Evolutionary conservation across 2,888 invertebrate species (phyloP).

Genomic region (Allophyes oxyacanthae): DNA sequence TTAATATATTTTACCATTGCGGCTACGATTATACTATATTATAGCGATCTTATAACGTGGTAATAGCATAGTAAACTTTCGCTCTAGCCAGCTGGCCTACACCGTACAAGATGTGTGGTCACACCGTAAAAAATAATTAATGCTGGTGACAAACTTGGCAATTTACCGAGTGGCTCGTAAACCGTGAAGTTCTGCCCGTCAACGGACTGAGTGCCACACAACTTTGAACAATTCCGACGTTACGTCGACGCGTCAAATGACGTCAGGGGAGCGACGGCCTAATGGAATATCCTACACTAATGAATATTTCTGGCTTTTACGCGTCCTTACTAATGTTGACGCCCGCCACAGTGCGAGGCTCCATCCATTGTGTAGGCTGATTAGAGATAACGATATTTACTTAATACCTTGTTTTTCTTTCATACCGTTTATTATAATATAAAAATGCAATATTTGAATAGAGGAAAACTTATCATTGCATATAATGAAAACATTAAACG

Average conservation of each 20-base stretch:
- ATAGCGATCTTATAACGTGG: constrained; percentile 3
- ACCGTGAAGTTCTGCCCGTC: constrained; percentile 56
- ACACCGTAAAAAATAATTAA: constrained; percentile 65
- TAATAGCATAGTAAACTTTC: constrained; percentile 10
- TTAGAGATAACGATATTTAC: constrained; percentile 4
- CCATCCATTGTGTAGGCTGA: constrained; percentile 13
- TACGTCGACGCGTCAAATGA: constrained; percentile 43
- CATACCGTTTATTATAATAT: background rate
- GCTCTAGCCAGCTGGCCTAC: constrained; percentile 2
- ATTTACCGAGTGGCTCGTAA: constrained; percentile 65
- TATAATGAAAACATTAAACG: constrained; percentile 10
- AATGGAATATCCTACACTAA: constrained; percentile 49
- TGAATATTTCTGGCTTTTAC: constrained; percentile 35
- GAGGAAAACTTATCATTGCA: constrained; percentile 6
- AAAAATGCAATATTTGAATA: background rate
- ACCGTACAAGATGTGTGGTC: constrained; percentile 39
- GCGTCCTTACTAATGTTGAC: constrained; percentile 6
- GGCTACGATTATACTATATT: background rate
- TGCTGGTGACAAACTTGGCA: constrained; percentile 63
- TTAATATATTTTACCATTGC: constrained; percentile 4
- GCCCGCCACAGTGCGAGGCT: constrained; percentile 3
- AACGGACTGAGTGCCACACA: constrained; percentile 43
- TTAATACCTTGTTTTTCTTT: background rate
- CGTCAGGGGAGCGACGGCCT: constrained; percentile 44
- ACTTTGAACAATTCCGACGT: constrained; percentile 51